These are phyloP conservation scores for Ricordea florida DNA, from an alignment of 92 coral and sea anemone species.

Conservation along the genomic window DNA sequence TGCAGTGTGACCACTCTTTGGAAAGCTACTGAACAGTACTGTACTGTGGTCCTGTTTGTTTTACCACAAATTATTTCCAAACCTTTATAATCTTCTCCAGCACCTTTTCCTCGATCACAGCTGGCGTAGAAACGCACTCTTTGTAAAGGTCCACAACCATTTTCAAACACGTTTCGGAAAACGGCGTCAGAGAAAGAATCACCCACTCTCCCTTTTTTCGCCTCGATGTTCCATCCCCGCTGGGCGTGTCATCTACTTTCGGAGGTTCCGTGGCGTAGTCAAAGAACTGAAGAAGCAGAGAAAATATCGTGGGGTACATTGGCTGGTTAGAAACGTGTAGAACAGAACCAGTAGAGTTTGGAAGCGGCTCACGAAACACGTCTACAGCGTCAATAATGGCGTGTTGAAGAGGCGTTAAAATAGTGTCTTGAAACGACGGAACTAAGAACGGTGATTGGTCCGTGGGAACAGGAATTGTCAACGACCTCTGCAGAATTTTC, in stretches of 20 bases:
- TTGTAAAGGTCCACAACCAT: conserved; percentile 77
- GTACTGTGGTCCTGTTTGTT: not conserved
- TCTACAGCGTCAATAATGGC: conserved; percentile 85
- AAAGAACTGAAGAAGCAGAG: conserved; percentile 73
- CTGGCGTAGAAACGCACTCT: conserved; percentile 74
- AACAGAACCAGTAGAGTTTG: conserved; percentile 78
- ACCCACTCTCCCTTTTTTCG: conserved; percentile 83
- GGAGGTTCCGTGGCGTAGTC: conserved; percentile 86
- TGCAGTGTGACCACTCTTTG: no score
- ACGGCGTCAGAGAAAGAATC: conserved; percentile 75
- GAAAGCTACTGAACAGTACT: no score
- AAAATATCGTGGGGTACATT: conserved; percentile 93
- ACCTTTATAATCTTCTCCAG: conserved; percentile 90
- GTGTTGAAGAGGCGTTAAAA: conserved; percentile 83
- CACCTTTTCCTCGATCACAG: conserved; percentile 93
- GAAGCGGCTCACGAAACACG: conserved; percentile 88
- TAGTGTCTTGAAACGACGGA: conserved; percentile 90
- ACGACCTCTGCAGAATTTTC: conserved; percentile 71
- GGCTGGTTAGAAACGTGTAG: conserved; percentile 92
- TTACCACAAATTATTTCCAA: conserved; percentile 7
- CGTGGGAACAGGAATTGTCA: conserved; percentile 83
- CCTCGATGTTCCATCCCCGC: conserved; percentile 27
- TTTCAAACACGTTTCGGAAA: conserved; percentile 88
- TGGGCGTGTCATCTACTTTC: conserved; percentile 53
- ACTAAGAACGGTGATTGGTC: conserved; percentile 94